phyloP scores from a whole-genome alignment of 2,888 invertebrate species.

The Leptopilina syphax region DNA sequence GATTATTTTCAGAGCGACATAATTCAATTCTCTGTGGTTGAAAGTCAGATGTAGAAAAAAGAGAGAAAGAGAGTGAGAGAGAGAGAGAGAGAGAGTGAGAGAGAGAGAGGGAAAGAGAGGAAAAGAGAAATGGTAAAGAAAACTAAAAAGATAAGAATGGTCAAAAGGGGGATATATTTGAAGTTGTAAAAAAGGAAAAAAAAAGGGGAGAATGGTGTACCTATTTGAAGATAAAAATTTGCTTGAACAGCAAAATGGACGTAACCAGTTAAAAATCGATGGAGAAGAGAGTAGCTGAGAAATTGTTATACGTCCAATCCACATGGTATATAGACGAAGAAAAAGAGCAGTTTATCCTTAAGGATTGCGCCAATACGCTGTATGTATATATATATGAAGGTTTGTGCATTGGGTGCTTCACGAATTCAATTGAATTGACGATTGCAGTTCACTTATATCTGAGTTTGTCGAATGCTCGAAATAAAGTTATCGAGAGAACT shows the following conservation, averaged over 20 bases:
- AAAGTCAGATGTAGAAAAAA: background rate
- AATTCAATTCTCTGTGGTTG: background rate
- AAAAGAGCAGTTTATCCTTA: slow-evolving; percentile 39
- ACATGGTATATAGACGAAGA: slow-evolving; percentile 17
- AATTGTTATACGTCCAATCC: slow-evolving; percentile 33
- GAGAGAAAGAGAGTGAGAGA: no score
- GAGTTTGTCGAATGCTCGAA: slow-evolving; percentile 52
- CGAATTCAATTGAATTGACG: slow-evolving; percentile 54
- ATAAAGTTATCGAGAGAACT: slow-evolving; percentile 55
- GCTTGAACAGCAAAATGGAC: slow-evolving; percentile 20
- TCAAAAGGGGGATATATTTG: background rate
- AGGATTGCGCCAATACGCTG: slow-evolving; percentile 38
- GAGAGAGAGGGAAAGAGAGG: no score
- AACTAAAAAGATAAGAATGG: background rate
- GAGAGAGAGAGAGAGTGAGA: no score
- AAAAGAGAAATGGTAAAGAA: background rate
- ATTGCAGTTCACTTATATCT: slow-evolving; percentile 54
- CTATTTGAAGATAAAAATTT: slow-evolving; percentile 15
- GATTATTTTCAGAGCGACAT: background rate
- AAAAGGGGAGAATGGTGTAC: background rate
- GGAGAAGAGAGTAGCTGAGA: slow-evolving; percentile 22
- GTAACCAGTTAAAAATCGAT: slow-evolving; percentile 18
- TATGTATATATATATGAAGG: background rate
- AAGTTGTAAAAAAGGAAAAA: background rate
- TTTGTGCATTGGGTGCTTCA: slow-evolving; percentile 46